These are phyloP conservation scores for Xanthia icteritia DNA, from an alignment of 2,888 invertebrate species.

Conservation along the genomic window DNA sequence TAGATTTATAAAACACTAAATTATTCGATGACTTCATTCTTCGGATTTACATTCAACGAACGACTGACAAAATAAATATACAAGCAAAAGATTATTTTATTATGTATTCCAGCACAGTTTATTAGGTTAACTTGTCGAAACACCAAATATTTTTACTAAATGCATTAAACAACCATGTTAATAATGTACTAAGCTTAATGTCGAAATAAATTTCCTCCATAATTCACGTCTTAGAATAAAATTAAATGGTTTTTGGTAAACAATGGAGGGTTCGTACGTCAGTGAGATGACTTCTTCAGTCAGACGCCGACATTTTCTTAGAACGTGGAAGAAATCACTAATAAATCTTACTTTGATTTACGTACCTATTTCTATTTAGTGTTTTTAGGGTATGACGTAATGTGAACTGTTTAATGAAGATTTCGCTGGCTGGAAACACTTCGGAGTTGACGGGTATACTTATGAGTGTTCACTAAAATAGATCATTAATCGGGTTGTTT, in stretches of 20 bases:
- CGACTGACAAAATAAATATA: constrained; percentile 50
- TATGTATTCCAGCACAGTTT: constrained; percentile 40
- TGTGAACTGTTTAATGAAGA: constrained; percentile 47
- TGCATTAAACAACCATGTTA: constrained; percentile 57
- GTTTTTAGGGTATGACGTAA: constrained; percentile 55
- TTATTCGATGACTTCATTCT: constrained; percentile 37
- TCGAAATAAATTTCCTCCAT: constrained; percentile 58
- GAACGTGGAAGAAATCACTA: constrained; percentile 49
- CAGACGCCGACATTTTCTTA: constrained; percentile 43
- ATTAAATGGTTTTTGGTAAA: constrained; percentile 62
- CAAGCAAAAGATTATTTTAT: constrained; percentile 58
- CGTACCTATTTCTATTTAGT: constrained; percentile 52
- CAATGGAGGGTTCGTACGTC: constrained; percentile 56
- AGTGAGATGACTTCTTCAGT: constrained; percentile 43
- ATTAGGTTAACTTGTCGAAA: constrained; percentile 50
- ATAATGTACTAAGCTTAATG: constrained; percentile 62
- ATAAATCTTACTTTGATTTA: constrained; percentile 64
- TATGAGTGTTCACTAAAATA: constrained; percentile 30
- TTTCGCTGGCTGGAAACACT: constrained; percentile 26
- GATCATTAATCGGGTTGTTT: constrained; percentile 16
- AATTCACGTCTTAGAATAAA: constrained; percentile 55
- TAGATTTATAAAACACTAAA: constrained; percentile 32
- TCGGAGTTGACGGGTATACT: constrained; percentile 25
- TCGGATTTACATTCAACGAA: constrained; percentile 28
- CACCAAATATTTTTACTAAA: constrained; percentile 48